Evolutionary conservation across 2,113 vertebrate genomes (phyloP), one percentile per base, ranked within the genome.

Genomic region (Aramus guarauna): DNA sequence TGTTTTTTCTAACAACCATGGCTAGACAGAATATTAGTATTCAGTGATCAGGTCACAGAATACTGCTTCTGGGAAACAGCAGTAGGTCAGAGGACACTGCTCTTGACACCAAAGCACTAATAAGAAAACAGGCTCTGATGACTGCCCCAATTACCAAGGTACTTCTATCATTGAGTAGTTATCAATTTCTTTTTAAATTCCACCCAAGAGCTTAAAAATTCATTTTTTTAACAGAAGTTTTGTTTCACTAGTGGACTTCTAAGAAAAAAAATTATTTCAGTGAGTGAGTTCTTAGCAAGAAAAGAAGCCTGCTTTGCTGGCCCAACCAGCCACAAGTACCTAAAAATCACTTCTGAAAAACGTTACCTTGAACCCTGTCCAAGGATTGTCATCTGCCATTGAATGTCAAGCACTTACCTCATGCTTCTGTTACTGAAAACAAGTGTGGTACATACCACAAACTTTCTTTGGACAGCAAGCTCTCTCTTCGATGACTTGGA

Each of bases 381-480:
- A 17, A 72, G 48, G 17, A 66, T 37, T 60, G 10, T 14, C 14
- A 27, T 32, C n/a, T 85, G 9, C 29, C n/a, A 75, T 11, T 26
- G 37, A 90, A 52, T 52, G 15, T 32, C 26, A 80, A 64, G 26
- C 55, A 64, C 7, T 63, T 47, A 24, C 27, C 37, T 81, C 60
- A 32, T 7, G 53, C 9, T 90, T 81, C 11, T 45, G 15, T 68
- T 75, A 77, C 29, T 63, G 53, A 82, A 48, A 87, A 52, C 9
- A 30, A 15, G 13, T 27, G 36, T 36, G 12, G 58, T 85, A 97
- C 98, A 12, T 98, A 99, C 99, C 99, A 77, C 99, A 99, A 63
- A 99, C 98, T 98, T 99, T 98, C 94, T 98, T 99, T 64, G 99
- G 98, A 90, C 99, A 99, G 95, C 99, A 99, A 85, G 97, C 98